Evolutionary conservation across 2,888 invertebrate species (phyloP), one percentile per base, ranked within the genome.

Genomic region (Unio delphinus): DNA sequence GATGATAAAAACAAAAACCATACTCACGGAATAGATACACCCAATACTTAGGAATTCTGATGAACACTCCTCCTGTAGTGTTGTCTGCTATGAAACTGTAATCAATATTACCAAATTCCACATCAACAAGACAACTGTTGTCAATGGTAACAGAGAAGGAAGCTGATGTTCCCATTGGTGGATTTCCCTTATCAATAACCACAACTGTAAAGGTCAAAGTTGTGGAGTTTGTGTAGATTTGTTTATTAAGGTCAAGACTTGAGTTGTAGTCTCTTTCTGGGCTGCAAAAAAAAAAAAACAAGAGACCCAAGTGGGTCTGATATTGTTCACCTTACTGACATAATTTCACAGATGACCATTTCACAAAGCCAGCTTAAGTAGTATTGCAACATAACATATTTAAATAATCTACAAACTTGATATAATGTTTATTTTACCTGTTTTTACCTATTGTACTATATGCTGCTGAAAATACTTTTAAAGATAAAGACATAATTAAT

Each of bases 41-140:
- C 61, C 76, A 84, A 67, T 87, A 86, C 61, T 79, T 79, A 3
- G 87, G 87, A 23, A 86, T 70, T 45, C 81, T 68, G 17, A 82
- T 72, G 8, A 61, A 70, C 55, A 87, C 65, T 20, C 78, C 80
- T 28, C 85, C 86, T 5, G 80, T 83, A 5, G 73, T 60, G 6
- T 69, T 65, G 71, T 85, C 72, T 7, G 86, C 79, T 8, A 59
- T 59, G 23, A 83, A 68, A 45, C 74, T 62, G 61, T 79, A 80
- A 0, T 60, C 68, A 15, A 85, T 83, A 26, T 72, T 60, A 56
- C 81, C 79, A 63, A 72, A 83, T 34, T 80, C 69, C 18, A 81
- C 83, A 63, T 78, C 80, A 28, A 86, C 61, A 17, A 87, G 78
- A 68, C 87, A 87, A 3, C 83, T 83, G 78, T 85, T 87, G 64